Conservation (phyloP, 1,140 invertebrate genomes). For the Condylostylus longicornis region DNA sequence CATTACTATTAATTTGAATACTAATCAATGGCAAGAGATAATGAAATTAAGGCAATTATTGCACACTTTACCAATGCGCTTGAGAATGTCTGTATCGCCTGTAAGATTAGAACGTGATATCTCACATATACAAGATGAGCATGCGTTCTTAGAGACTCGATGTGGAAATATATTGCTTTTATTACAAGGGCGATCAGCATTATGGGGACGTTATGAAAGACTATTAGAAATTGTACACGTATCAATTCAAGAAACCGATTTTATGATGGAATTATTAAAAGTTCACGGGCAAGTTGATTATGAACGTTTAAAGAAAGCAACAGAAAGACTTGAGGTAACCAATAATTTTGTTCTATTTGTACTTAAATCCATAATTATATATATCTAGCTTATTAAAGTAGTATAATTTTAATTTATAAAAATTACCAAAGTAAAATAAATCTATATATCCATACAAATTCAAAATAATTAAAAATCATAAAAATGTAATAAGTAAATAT, state of each 20-base stretch:
- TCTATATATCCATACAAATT: too few relatives aligned
- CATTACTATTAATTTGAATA: conserved; percentile 45
- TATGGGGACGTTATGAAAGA: conserved; percentile 59
- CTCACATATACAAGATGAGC: conserved; percentile 53
- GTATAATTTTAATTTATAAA: background rate
- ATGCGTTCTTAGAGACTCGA: conserved; percentile 49
- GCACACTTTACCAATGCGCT: conserved; percentile 54
- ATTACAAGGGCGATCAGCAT: conserved; percentile 44
- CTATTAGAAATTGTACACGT: conserved; percentile 62
- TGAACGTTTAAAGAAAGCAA: conserved; percentile 60
- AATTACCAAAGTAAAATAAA: too few relatives aligned
- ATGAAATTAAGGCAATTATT: conserved; percentile 54
- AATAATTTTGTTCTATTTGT: background rate
- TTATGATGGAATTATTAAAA: conserved; percentile 67
- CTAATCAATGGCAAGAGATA: conserved; percentile 55
- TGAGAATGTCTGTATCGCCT: conserved; percentile 56
- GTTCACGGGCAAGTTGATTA: conserved; percentile 69
- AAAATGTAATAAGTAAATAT: too few relatives aligned
- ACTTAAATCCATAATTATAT: background rate
- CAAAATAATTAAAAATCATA: too few relatives aligned
- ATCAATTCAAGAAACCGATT: conserved; percentile 64
- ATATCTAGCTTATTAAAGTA: background rate
- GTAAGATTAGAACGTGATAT: conserved; percentile 57
- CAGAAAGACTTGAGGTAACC: conserved; percentile 60
- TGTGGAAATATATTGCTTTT: conserved; percentile 46